Base-by-base conservation (phyloP, 2,797 vertebrate species). In the Pseudomugil tenellus region DNA sequence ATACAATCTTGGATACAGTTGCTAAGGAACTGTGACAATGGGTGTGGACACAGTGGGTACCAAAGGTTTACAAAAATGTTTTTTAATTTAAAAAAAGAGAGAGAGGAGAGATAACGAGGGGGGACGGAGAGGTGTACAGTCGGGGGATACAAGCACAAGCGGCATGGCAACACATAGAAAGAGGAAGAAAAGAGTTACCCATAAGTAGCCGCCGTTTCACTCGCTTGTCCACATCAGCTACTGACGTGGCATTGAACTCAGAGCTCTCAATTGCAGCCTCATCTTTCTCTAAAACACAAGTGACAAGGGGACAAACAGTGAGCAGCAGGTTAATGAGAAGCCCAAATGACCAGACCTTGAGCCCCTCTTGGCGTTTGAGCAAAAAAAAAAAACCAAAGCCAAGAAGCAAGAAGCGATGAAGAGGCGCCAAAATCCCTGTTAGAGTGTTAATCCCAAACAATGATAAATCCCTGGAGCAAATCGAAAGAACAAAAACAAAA, bases 171-270 rank as follows among this genome's bases (percentile, higher is more conserved):
- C 94, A 97, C 94, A 97, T 96, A 97, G 96, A 96, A 97, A 98
- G 96, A 96, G 97, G 96, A 98, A 98, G 96, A 96, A 97, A 96
- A 97, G 96, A 95, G 96, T 99, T 99, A 99, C 98, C 98, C 98
- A 99, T 99, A 96, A 98, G 97, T 91, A 99, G 98, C 93, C 97
- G 96, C 95, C 98, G 98, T 96, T 97, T 99, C 97, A 97, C 98
- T 95, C 98, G 96, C 97, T 98, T 99, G 98, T 99, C 98, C 97
- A 99, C 98, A 99, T 99, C 98, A 99, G 96, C 96, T 98, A 99
- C 95, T 99, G 98, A 99, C 96, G 97, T 98, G 97, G 98, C 93
- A 98, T 95, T 99, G 97, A 96, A 95, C 96, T 97, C 96, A 97
- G 96, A 96, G 96, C 96, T 97, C 97, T 99, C 98, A 98, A 98